Percentiles rank a stretch among this genome's conserved stretches.
These are phyloP conservation scores for Eupeodes latifasciatus DNA, from an alignment of 2,888 invertebrate species.

Conservation along the genomic window DNA sequence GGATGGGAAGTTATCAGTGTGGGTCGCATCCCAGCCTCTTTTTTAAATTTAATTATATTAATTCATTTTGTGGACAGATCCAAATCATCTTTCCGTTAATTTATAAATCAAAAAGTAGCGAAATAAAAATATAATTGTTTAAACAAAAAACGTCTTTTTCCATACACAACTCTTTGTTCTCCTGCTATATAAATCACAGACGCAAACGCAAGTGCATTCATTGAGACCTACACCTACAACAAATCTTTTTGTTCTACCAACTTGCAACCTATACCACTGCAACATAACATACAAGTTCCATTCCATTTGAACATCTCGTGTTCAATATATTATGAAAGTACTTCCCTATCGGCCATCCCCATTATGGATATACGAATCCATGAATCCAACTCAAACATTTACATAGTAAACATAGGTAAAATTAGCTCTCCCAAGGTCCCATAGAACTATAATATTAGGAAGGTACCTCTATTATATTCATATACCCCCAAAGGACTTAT, in stretches of 20 bases:
- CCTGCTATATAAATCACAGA: neutral
- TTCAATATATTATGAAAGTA: neutral
- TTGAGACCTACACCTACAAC: neutral
- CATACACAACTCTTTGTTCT: neutral
- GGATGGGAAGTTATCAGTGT: no score
- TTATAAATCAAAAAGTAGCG: no score
- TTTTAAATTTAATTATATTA: no score
- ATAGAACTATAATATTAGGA: neutral
- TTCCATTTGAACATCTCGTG: neutral
- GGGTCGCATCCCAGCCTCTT: no score
- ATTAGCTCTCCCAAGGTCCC: neutral
- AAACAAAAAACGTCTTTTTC: no score
- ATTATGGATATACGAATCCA: neutral
- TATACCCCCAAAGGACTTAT: conserved; percentile 43
- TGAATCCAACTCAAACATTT: conserved; percentile 30
- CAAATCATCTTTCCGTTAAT: no score
- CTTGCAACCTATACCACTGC: neutral
- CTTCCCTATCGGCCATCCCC: neutral
- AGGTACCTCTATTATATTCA: neutral
- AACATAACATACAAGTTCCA: neutral
- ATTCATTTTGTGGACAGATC: no score
- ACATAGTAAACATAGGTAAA: neutral
- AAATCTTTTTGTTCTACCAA: neutral
- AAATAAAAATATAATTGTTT: no score
- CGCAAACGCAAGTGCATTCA: neutral